Evolutionary conservation across 2,888 invertebrate genomes (phyloP), one percentile per base, ranked within the genome.

Genomic region (Sarcophaga caerulescens): DNA sequence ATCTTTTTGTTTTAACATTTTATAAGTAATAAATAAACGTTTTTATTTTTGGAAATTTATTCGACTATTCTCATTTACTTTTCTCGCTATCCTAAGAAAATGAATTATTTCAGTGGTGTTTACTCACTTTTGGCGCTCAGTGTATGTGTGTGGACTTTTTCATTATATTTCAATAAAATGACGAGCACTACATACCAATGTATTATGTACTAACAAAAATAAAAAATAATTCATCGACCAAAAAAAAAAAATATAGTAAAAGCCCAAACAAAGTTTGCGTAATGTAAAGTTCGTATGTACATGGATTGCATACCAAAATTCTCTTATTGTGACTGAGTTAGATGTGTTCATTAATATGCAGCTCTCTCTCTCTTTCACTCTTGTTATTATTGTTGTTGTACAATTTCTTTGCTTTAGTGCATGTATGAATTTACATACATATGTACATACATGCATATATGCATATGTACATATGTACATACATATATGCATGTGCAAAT

Each of bases 291-390:
- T 85, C 73, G 81, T 78, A 52, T 12, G 52, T 14, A 52, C 84
- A 81, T 84, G 81, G 77, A 78, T 81, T 81, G 86, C 80, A 86
- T 86, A 84, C 69, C 69, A 86, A 86, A 83, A 73, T 85, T 69
- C 70, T 52, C 17, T 17, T 14, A 52, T 17, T 70, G 78, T 17
- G 52, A 52, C 52, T 52, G 17, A 52, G 14, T 52, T 5, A 14
- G 52, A 17, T 52, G 12, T 4, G 5, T 52, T 52, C 14, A 52
- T 14, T 52, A 52, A 52, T 52, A 52, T 17, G 17, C 52, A 52
- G 17, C 5, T 52, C 14, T 17, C 5, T 52, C 14, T 17, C 17
- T 52, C 17, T 14, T 52, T 52, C 17, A 52, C 17, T 52, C 17
- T 52, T 5, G 52, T 52, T 52, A 77, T 77, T 77, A 62, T 35